Evolutionary conservation across 1,140 invertebrate genomes (phyloP).

Genomic region (Musca vetustissima): DNA sequence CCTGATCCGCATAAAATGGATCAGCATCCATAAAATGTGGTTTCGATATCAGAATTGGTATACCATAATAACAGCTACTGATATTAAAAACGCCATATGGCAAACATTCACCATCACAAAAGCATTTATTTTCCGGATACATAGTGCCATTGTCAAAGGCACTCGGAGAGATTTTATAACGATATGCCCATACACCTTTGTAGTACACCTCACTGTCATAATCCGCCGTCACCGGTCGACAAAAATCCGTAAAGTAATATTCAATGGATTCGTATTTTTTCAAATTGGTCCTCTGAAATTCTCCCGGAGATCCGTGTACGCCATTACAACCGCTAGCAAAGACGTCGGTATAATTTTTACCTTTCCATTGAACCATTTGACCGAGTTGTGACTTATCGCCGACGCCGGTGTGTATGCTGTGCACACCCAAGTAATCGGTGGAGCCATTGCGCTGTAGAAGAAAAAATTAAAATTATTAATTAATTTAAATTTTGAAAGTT

Average conservation of each 20-base stretch:
- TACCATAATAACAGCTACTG: slow-evolving; percentile 67
- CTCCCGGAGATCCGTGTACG: slow-evolving; percentile 70
- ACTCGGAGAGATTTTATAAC: slow-evolving; percentile 59
- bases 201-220: slow-evolving; percentile 59
- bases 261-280: slow-evolving; percentile 61
- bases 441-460: slow-evolving; percentile 69
- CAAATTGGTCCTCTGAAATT: slow-evolving; percentile 70
- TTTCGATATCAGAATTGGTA: slow-evolving; percentile 78
- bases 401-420: slow-evolving; percentile 69
- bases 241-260: slow-evolving; percentile 70
- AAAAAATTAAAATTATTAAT: background rate
- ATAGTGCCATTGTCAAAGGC: slow-evolving; percentile 66
- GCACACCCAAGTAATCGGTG: slow-evolving; percentile 65
- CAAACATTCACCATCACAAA: slow-evolving; percentile 66
- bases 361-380: slow-evolving; percentile 68
- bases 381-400: slow-evolving; percentile 63
- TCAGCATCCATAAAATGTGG: slow-evolving; percentile 86
- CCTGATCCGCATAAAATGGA: slow-evolving; percentile 62
- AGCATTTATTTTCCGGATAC: slow-evolving; percentile 65
- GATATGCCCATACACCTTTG: slow-evolving; percentile 60
- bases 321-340: slow-evolving; percentile 61
- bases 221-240: slow-evolving; percentile 63
- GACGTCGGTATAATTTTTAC: slow-evolving; percentile 60
- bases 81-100: slow-evolving; percentile 68
- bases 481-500: background rate